Base-by-base conservation (phyloP, 2,113 vertebrate genomes). In the Phyllopteryx taeniolatus region DNA sequence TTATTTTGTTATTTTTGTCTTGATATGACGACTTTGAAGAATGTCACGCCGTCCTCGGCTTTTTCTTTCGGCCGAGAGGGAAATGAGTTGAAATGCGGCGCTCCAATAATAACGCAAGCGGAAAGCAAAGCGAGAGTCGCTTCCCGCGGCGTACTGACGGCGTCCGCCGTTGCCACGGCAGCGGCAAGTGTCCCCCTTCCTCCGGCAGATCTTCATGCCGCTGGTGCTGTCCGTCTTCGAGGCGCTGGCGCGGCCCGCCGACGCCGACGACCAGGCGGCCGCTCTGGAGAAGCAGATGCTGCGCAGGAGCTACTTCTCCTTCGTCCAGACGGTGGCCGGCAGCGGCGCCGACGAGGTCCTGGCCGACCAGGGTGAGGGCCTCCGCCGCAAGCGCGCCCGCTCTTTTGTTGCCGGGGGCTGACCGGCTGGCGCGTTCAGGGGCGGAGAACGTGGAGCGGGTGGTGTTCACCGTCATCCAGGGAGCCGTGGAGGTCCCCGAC, bases 131-230 rank as follows among this genome's bases (percentile, higher is more conserved):
- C 27, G 27, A 27, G 27, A 1, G 27, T 27, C 27, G 27, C 27
- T 27, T 27, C 27, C 27, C 27, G 27, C 27, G 27, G 27, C 2
- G 2, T 22, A 12, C 53, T 35, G 31, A 10, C 15, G 17, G 4
- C 14, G 6, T 6, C n/a, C 12, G 47, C 2, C 11, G 17, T 80
- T 42, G 60, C 51, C 70, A 39, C 1, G 62, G 75, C 79, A 99
- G 98, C 88, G 89, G 56, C 97, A 99, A 86, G 96, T 99, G 74
- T 97, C 96, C 10, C 96, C 98, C 49, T 99, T 99, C 90, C 93
- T 99, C 81, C 97, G 98, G 79, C 96, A 98, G 90, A 93, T 99
- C 85, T 99, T 99, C 90, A 98, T 99, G 97, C 97, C 97, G 0
- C 90, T 99, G 35, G 95, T 99, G 64, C 93, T 87, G 80, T 95